These are phyloP conservation scores for Neotoma lepida DNA, from an alignment of 2,113 vertebrate genomes.

Conservation along the genomic window DNA sequence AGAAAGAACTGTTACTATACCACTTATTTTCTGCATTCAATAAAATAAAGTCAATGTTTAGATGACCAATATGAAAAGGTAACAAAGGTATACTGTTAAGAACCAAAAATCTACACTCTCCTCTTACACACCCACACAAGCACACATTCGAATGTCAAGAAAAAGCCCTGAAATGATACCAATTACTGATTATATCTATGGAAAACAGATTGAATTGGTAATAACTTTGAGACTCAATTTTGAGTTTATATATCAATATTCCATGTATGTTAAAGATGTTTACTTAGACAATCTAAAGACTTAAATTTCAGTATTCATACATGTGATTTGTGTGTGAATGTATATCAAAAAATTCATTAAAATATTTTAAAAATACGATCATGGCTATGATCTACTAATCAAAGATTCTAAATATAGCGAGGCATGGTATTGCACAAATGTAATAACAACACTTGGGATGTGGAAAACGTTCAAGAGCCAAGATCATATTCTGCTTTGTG, in stretches of 20 bases:
- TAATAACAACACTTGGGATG: background rate
- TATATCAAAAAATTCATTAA: background rate
- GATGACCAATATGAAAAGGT: background rate
- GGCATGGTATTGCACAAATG: background rate
- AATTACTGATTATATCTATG: background rate
- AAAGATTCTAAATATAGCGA: background rate
- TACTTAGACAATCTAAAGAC: background rate
- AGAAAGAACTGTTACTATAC: background rate
- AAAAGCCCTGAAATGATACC: background rate
- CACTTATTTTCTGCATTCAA: background rate
- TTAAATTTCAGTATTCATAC: background rate
- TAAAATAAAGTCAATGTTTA: background rate
- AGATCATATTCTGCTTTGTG: background rate
- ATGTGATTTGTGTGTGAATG: background rate
- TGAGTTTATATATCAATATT: background rate
- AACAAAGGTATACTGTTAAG: background rate
- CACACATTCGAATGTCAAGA: background rate
- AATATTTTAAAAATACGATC: background rate
- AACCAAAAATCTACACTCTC: background rate
- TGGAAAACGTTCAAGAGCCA: background rate
- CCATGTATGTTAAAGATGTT: background rate
- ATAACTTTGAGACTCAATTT: background rate
- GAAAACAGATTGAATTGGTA: background rate
- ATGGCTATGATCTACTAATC: background rate
- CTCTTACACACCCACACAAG: background rate